Conservation (phyloP, 2,888 invertebrate species). For the Periphyllus acericola region DNA sequence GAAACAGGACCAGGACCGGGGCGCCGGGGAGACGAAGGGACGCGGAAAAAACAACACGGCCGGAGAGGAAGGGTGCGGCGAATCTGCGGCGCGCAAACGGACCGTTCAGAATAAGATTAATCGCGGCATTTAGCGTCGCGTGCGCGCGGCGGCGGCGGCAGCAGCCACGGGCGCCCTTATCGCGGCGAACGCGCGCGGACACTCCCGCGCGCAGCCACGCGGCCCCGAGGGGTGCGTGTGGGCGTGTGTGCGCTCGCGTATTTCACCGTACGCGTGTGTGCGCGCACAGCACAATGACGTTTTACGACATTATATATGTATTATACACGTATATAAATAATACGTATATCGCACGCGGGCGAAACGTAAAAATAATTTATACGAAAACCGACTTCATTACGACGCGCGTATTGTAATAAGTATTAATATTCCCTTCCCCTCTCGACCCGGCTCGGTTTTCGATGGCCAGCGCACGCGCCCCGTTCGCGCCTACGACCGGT, state of each 20-base stretch:
- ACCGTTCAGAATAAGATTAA: constrained; percentile 58
- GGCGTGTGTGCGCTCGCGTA: neutral
- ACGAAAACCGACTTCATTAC: neutral
- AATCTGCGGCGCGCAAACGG: constrained; percentile 32
- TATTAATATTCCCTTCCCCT: no score
- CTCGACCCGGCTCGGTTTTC: neutral
- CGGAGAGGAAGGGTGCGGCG: neutral
- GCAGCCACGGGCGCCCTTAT: constrained; percentile 22
- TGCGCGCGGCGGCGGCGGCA: neutral
- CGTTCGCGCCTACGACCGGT: neutral
- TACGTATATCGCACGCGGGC: neutral
- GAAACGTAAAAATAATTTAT: neutral
- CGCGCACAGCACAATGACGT: neutral
- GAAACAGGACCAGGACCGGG: neutral
- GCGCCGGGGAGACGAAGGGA: neutral
- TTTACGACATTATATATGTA: neutral
- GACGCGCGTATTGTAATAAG: neutral
- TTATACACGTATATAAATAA: neutral
- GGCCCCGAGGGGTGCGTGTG: constrained; percentile 6
- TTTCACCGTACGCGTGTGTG: neutral
- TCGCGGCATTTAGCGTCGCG: constrained; percentile 59
- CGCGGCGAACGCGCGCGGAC: constrained; percentile 26
- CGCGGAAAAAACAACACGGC: constrained; percentile 28
- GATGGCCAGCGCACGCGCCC: neutral
- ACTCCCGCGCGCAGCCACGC: constrained; percentile 47